Percentiles rank a stretch among this genome's conserved stretches.
These are phyloP conservation scores for Drosophila varians DNA, from an alignment of 1,140 invertebrate species.

Conservation along the genomic window DNA sequence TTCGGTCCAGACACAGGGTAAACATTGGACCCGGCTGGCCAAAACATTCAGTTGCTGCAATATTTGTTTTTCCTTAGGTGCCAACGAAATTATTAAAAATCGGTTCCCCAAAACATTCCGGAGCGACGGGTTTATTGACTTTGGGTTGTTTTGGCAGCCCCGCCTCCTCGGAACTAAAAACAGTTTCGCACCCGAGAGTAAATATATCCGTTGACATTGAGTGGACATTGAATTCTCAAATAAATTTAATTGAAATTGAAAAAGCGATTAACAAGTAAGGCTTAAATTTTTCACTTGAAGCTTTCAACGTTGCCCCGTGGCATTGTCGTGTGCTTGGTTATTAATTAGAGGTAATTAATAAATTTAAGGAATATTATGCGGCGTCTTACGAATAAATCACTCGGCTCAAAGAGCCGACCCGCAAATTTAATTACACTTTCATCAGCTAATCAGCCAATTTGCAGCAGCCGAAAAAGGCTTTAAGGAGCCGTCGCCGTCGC, in stretches of 20 bases:
- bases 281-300: neutral
- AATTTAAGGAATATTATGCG: conserved; percentile 50
- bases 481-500: conserved; percentile 25
- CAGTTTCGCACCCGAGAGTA: neutral
- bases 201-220: neutral
- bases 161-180: neutral
- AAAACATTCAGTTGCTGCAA: conserved; percentile 18
- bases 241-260: neutral
- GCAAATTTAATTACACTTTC: conserved; percentile 64
- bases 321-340: conserved; percentile 16
- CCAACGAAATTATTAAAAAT: conserved; percentile 61
- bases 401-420: conserved; percentile 33
- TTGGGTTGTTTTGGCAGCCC: conserved; percentile 35
- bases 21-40: conserved; percentile 26
- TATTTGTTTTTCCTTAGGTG: conserved; percentile 52
- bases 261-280: too few species aligned
- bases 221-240: neutral
- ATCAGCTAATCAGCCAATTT: conserved; percentile 60
- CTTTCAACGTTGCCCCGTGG: neutral
- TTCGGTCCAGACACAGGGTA: conserved; percentile 32
- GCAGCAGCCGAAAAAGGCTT: conserved; percentile 24
- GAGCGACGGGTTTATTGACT: conserved; percentile 18
- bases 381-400: conserved; percentile 57
- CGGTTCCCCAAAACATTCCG: conserved; percentile 53
- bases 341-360: conserved; percentile 72